Evolutionary conservation across 1,140 invertebrate species (phyloP), one percentile per base, ranked within the genome.

Genomic region (Apis florea): DNA sequence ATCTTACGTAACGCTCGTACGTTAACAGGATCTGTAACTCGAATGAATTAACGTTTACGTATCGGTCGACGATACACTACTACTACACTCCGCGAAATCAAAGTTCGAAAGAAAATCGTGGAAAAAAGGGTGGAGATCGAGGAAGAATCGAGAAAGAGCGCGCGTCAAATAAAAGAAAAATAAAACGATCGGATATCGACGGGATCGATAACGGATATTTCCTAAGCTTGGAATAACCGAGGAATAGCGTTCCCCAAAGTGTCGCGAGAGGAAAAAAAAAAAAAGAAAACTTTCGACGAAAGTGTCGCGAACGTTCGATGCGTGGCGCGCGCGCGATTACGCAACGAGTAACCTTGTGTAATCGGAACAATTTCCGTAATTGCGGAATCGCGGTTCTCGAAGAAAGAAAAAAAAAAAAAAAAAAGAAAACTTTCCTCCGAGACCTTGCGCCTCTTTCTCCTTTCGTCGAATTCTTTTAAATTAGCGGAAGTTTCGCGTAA

Each of bases 321-420:
- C 2, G 26, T 53, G 67, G 67, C 71, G 73, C 11, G 31, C 24
- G 40, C 24, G 1, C 66, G 21, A 81, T 88, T 83, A 75, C 17
- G 83, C 61, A 88, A 87, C 51, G 13, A 2, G 47, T 67, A 70
- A 88, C 79, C 83, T 87, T 85, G 76, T 40, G 58, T 59, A 70
- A 78, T 66, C 86, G 54, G 63, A 76, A 74, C 76, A 66, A 85
- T 88, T 88, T 88, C 85, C 87, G 86, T 70, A 66, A 82, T 87
- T 78, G 74, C 24, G 49, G 6, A 78, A 77, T 82, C 59, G 47
- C 56, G 24, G 70, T 31, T 64, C 66, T 77, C 56, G 68, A 76
- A 59, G 70, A 74, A 71, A 74, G 63, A 53, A 53, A 53, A 1
- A 53, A 53, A 51, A 53, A n/a, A 21, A 64, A 49, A 54, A 58